A percentile compares a stretch with the other conserved stretches of the same genome.
Conservation (phyloP, 2,113 vertebrate genomes). For the Mungos mungo region DNA sequence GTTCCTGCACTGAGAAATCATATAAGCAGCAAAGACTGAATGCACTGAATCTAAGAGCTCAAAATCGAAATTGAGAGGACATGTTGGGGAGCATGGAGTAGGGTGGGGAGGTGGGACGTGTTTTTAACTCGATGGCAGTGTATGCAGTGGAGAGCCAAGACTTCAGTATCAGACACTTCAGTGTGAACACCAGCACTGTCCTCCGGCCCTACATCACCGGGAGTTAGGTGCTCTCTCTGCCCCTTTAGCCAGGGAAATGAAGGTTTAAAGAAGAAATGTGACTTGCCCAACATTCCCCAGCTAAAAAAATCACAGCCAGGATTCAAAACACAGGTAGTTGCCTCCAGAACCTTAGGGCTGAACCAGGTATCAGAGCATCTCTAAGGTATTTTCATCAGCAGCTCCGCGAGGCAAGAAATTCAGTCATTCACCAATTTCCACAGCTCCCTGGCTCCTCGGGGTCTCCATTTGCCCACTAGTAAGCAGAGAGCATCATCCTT, state of each 20-base stretch:
- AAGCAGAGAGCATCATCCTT: not conserved
- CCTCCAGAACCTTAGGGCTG: not conserved
- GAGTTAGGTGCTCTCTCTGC: not conserved
- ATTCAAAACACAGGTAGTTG: not conserved
- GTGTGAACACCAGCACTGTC: not conserved
- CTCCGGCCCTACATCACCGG: not conserved
- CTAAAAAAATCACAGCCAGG: not conserved
- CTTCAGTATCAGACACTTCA: not conserved
- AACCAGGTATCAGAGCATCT: not conserved
- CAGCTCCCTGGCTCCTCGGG: no score
- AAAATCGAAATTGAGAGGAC: fast-evolving
- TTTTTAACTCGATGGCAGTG: not conserved
- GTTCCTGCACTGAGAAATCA: not conserved
- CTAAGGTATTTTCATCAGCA: not conserved
- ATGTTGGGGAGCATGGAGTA: not conserved
- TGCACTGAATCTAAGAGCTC: not conserved
- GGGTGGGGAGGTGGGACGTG: fast-evolving
- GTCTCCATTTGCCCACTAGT: not conserved
- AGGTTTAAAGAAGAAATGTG: not conserved
- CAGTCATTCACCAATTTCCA: not conserved
- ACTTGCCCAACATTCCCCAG: not conserved
- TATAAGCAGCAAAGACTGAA: not conserved
- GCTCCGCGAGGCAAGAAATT: not conserved
- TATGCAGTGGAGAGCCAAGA: not conserved
- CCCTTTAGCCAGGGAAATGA: not conserved